Conservation (phyloP, 2,888 invertebrate species). For the Cerceris rybyensis region DNA sequence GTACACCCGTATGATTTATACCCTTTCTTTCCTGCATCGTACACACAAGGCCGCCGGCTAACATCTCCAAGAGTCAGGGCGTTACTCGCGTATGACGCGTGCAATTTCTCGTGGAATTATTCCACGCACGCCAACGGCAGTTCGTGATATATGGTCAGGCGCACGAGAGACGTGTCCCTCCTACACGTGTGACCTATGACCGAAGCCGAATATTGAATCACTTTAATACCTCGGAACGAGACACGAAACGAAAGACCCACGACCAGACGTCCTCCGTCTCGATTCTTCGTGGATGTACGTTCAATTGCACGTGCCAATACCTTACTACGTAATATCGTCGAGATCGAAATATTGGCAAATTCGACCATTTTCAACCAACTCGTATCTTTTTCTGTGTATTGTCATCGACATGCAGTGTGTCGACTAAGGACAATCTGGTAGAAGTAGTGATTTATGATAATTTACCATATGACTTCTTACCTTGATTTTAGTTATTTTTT, state of each 20-base stretch:
- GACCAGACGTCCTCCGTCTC: neutral
- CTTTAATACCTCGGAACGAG: conserved; percentile 69
- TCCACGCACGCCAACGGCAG: conserved; percentile 69
- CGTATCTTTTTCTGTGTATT: too few species aligned
- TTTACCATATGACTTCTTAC: too few species aligned
- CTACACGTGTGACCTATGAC: conserved; percentile 71
- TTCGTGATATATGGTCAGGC: conserved; percentile 69
- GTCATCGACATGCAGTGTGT: too few species aligned
- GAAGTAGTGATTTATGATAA: too few species aligned
- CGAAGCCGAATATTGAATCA: conserved; percentile 74
- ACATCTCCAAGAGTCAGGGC: conserved; percentile 43
- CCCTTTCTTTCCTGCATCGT: conserved; percentile 33
- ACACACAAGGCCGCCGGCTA: conserved; percentile 37
- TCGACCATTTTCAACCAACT: too few species aligned
- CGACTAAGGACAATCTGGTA: too few species aligned
- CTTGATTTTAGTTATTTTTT: too few species aligned
- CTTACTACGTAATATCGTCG: neutral
- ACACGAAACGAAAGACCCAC: conserved; percentile 39
- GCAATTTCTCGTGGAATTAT: conserved; percentile 66
- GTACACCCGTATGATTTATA: conserved; percentile 37
- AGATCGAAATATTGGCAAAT: too few species aligned
- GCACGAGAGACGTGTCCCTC: conserved; percentile 68
- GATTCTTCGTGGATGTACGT: neutral
- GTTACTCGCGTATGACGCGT: conserved; percentile 56
- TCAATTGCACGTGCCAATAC: neutral